Evolutionary conservation across 1,140 invertebrate genomes (phyloP).

Genomic region (Caerostris darwini): DNA sequence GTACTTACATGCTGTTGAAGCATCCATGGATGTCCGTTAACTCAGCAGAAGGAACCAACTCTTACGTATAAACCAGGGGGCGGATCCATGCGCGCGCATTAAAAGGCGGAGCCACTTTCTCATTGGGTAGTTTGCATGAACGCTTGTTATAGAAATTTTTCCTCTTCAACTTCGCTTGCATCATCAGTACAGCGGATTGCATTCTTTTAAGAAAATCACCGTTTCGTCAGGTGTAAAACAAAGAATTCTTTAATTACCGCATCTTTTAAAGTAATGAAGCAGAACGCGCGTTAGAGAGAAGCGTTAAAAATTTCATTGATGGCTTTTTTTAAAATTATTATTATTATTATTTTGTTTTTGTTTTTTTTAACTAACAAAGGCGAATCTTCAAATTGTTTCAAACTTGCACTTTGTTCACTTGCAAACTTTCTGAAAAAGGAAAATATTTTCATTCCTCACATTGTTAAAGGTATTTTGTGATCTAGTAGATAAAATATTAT

Average conservation of each 20-base stretch:
- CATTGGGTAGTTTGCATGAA: constrained; percentile 56
- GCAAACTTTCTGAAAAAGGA: not conserved
- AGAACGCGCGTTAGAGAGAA: not conserved
- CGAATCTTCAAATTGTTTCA: not conserved
- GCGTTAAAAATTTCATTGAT: not conserved
- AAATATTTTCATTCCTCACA: not conserved
- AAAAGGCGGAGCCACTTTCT: not conserved
- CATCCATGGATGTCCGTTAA: constrained; percentile 45
- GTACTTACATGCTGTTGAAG: constrained; percentile 59
- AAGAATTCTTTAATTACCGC: constrained; percentile 59
- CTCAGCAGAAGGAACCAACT: not conserved
- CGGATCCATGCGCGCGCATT: constrained; percentile 44
- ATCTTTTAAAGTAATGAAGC: constrained; percentile 53
- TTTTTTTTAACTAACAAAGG: not conserved
- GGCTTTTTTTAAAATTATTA: too few relatives aligned
- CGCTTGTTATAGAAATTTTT: not conserved
- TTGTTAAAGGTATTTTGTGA: not conserved
- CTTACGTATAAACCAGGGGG: constrained; percentile 19
- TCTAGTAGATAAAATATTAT: not conserved
- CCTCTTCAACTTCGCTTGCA: constrained; percentile 7
- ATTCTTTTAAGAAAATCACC: constrained; percentile 54
- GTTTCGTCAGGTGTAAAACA: constrained; percentile 49
- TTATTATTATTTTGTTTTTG: too few relatives aligned
- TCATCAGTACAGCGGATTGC: constrained; percentile 41
- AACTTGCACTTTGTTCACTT: not conserved